These are phyloP conservation scores for Masnerella sp. DNA, from an alignment of 2,888 invertebrate genomes.

Conservation along the genomic window DNA sequence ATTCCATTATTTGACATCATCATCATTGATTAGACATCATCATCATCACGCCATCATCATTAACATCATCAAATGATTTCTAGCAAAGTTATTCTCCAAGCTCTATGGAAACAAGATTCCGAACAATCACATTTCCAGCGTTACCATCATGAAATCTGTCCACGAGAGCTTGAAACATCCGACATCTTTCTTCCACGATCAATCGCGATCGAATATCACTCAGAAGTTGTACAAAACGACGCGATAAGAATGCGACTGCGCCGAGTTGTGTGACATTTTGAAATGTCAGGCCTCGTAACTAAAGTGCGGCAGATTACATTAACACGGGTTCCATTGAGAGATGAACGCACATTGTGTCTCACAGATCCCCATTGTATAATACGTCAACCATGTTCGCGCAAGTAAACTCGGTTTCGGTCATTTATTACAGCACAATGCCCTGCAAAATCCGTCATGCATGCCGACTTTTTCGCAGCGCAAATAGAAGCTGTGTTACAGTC, in stretches of 20 bases:
- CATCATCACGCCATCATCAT: too few species aligned
- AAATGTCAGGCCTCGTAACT: constrained; percentile 62
- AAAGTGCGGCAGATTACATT: constrained; percentile 65
- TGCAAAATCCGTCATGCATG: constrained; percentile 37
- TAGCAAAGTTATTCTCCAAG: too few species aligned
- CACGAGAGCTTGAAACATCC: too few species aligned
- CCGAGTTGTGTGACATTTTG: constrained; percentile 64
- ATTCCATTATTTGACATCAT: too few species aligned
- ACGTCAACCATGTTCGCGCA: constrained; percentile 60
- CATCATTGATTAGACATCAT: too few species aligned
- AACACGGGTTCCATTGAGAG: constrained; percentile 60
- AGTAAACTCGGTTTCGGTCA: constrained; percentile 49
- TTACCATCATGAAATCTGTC: too few species aligned
- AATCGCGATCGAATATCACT: constrained; percentile 10
- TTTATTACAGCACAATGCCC: constrained; percentile 47
- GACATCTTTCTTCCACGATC: too few species aligned
- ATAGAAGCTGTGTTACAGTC: too few species aligned
- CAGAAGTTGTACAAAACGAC: constrained; percentile 12
- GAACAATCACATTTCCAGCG: too few species aligned
- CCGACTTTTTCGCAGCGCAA: too few species aligned
- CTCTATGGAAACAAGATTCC: too few species aligned
- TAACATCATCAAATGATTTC: too few species aligned
- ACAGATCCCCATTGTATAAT: constrained; percentile 68
- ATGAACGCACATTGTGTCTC: constrained; percentile 66
- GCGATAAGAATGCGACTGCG: constrained; percentile 17